These are phyloP conservation scores for Lordiphosa collinella DNA, from an alignment of 1,140 invertebrate genomes.

Conservation along the genomic window DNA sequence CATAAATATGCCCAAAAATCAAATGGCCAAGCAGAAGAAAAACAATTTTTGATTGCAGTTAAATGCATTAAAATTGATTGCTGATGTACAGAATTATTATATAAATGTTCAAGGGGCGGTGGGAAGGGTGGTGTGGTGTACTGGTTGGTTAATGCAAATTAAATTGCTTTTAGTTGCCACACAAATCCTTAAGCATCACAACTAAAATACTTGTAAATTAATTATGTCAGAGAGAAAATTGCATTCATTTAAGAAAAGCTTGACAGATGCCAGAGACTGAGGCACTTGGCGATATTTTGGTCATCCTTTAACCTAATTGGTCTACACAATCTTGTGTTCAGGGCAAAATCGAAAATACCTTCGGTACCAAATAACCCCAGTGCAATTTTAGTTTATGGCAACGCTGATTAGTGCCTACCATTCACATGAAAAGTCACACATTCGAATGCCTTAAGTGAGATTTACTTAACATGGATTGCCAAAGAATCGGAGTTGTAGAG, in stretches of 20 bases:
- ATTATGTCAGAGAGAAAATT: conserved; percentile 6
- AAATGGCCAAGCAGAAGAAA: conserved; percentile 33
- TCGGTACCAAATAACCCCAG: no score
- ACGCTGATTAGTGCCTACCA: no score
- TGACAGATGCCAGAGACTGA: conserved; percentile 7
- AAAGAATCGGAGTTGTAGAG: no score
- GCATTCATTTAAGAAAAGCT: conserved; percentile 5
- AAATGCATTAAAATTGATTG: conserved; percentile 72
- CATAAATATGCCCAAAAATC: conserved; percentile 13
- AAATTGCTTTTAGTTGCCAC: conserved; percentile 37
- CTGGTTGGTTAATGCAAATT: conserved; percentile 32
- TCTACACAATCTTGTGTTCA: no score
- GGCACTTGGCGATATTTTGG: no score
- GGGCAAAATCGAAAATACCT: no score
- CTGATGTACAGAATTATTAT: conserved; percentile 3
- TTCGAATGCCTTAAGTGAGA: no score
- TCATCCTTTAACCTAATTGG: no score
- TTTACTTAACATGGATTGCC: no score
- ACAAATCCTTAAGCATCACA: conserved; percentile 4
- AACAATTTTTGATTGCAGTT: conserved; percentile 63
- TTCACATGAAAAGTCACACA: no score
- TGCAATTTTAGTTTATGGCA: no score
- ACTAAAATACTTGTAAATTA: conserved; percentile 9
- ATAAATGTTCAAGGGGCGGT: not conserved
- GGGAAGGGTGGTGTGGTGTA: conserved; percentile 24